Conservation (phyloP, 2,888 invertebrate genomes). For the Chaetogeoica ovagalla region DNA sequence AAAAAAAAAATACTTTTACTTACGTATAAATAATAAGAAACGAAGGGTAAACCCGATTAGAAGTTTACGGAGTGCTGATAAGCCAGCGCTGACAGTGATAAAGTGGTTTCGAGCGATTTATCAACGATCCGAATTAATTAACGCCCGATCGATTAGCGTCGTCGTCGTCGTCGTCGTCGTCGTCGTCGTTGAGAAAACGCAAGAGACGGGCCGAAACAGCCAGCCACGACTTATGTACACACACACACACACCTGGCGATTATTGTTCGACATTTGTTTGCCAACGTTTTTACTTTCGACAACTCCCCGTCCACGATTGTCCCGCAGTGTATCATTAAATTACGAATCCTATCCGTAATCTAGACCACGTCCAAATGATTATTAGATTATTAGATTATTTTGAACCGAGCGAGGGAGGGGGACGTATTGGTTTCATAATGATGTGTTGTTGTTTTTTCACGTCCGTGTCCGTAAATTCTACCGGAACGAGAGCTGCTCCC, state of each 20-base stretch:
- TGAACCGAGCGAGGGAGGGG: too few species aligned
- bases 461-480: too few species aligned
- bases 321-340: background rate
- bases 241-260: conserved; percentile 2
- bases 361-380: too few species aligned
- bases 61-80: conserved; percentile 50
- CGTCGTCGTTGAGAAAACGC: background rate
- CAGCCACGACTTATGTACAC: too few species aligned
- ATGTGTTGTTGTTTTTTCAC: too few species aligned
- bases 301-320: background rate
- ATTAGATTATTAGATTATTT: too few species aligned
- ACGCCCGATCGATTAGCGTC: conserved; percentile 47
- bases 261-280: background rate
- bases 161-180: background rate
- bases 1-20: background rate
- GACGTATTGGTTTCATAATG: too few species aligned
- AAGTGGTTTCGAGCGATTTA: conserved; percentile 51
- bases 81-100: conserved; percentile 50
- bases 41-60: conserved; percentile 45
- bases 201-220: background rate
- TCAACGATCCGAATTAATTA: conserved; percentile 52
- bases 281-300: background rate
- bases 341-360: too few species aligned
- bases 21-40: background rate
- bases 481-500: too few species aligned